These are phyloP conservation scores for Drosophila nebulosa DNA, from an alignment of 1,140 invertebrate genomes.

Conservation along the genomic window DNA sequence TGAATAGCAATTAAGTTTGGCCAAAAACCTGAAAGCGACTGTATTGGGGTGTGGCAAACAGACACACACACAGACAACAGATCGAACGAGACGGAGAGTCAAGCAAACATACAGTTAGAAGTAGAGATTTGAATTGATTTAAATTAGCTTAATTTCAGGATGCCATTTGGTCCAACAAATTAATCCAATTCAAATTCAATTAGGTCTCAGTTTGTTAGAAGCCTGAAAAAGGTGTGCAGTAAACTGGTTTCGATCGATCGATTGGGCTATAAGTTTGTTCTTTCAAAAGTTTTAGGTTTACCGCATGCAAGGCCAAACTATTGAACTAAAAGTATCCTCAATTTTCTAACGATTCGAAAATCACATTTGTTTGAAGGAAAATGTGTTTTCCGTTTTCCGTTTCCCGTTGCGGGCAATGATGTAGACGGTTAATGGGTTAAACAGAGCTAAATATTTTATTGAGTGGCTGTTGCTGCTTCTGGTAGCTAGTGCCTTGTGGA, in stretches of 20 bases:
- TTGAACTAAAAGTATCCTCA: too few species aligned
- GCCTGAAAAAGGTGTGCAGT: too few species aligned
- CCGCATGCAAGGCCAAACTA: too few species aligned
- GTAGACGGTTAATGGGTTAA: constrained; percentile 5
- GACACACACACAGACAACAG: too few species aligned
- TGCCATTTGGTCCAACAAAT: not conserved
- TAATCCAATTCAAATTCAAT: not conserved
- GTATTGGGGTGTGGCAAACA: not conserved
- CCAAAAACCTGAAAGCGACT: not conserved
- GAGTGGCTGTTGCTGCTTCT: not conserved
- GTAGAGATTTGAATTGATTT: not conserved
- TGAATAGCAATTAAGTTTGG: constrained; percentile 53
- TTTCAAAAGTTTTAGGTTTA: too few species aligned
- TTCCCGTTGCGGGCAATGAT: not conserved
- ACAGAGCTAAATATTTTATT: constrained; percentile 10
- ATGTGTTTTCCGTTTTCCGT: not conserved
- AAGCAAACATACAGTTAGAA: not conserved
- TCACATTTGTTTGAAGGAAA: not conserved
- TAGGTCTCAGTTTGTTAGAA: not conserved
- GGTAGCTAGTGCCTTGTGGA: not conserved
- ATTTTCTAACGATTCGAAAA: not conserved
- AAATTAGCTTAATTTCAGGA: not conserved
- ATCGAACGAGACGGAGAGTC: not conserved
- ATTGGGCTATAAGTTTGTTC: too few species aligned
- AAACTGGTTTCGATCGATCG: too few species aligned